These are phyloP conservation scores for Nephrotoma flavescens DNA, from an alignment of 2,888 invertebrate genomes.

Conservation along the genomic window DNA sequence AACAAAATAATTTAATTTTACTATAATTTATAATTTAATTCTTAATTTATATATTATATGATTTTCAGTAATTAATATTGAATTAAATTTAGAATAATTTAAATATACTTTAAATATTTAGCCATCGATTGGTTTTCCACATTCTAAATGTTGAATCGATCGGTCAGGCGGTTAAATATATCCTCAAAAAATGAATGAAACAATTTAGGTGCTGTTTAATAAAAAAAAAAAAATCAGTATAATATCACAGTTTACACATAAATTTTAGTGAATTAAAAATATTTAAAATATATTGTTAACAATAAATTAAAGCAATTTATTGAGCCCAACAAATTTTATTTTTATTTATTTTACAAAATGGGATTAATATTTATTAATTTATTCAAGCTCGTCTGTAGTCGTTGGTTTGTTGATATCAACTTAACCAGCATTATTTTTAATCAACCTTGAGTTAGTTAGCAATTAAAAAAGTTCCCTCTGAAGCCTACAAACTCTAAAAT, in stretches of 20 bases:
- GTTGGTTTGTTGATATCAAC: not conserved
- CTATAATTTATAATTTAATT: not conserved
- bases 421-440: not conserved
- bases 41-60: not conserved
- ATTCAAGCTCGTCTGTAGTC: not conserved
- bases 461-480: not conserved
- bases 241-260: not conserved
- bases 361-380: not conserved
- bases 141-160: not conserved
- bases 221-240: not conserved
- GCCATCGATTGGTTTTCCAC: not conserved
- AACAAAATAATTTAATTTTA: not conserved
- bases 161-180: not conserved
- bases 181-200: not conserved
- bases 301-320: not conserved
- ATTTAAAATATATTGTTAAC: not conserved
- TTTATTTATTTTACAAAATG: not conserved
- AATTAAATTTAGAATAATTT: not conserved
- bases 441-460: not conserved
- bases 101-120: not conserved
- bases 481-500: not conserved
- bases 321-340: not conserved
- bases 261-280: not conserved
- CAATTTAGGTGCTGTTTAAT: not conserved
- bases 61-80: not conserved